Conservation (phyloP, 2,113 vertebrate species). For the Thomomys bottae region DNA sequence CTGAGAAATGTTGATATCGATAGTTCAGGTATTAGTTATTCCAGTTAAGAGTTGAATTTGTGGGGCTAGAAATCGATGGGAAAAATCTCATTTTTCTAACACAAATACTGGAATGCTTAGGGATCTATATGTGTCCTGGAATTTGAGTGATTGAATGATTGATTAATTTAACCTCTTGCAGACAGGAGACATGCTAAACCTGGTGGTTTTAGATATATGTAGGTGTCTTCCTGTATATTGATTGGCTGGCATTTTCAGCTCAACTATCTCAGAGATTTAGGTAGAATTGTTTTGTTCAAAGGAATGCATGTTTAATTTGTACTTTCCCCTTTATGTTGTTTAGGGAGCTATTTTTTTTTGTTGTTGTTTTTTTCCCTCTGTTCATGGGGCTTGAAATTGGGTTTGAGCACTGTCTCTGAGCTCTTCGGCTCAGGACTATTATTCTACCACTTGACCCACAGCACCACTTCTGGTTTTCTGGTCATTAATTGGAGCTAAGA, state of each 20-base stretch:
- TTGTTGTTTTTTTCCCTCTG: not conserved
- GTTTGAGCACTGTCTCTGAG: too few relatives aligned
- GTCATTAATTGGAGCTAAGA: too few relatives aligned
- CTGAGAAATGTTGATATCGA: not conserved
- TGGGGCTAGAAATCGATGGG: not conserved
- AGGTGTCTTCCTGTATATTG: not conserved
- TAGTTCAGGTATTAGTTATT: not conserved
- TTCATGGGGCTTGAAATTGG: too few relatives aligned
- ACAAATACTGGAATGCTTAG: not conserved
- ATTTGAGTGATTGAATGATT: not conserved
- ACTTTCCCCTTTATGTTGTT: conserved; percentile 20
- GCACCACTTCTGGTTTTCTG: too few relatives aligned
- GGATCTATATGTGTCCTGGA: not conserved
- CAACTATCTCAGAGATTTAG: conserved; percentile 50
- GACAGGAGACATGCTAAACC: not conserved
- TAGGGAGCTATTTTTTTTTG: too few relatives aligned
- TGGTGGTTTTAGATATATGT: not conserved
- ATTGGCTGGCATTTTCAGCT: not conserved
- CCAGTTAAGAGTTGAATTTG: not conserved
- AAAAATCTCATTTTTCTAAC: conserved; percentile 20
- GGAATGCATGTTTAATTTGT: not conserved
- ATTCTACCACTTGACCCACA: too few relatives aligned
- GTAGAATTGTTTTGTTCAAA: conserved; percentile 21
- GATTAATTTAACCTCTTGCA: not conserved
- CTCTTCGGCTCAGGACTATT: too few relatives aligned